phyloP scores from a whole-genome alignment of 1,140 invertebrate species.

The Zaprionus gabonicus region DNA sequence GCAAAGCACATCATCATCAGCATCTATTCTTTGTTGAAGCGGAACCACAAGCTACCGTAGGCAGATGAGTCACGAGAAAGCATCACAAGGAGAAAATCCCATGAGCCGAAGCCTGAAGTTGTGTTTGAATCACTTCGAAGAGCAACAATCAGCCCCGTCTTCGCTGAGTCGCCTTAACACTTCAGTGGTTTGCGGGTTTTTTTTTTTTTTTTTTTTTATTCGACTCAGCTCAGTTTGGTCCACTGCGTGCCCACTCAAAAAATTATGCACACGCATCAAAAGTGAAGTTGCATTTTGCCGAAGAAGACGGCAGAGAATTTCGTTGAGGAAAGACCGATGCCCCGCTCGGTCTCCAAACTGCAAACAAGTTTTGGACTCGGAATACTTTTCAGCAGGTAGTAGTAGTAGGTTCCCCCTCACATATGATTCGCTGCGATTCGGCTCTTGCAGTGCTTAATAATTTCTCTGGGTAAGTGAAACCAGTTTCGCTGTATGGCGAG shows the following conservation, averaged over 20 bases:
- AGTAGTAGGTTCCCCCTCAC: neutral
- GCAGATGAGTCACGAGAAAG: slow-evolving; percentile 28
- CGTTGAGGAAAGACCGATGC: neutral
- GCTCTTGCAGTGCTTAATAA: slow-evolving; percentile 36
- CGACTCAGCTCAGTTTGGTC: neutral
- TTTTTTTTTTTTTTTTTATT: neutral
- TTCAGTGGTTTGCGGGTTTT: slow-evolving; percentile 28
- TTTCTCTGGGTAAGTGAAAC: slow-evolving; percentile 75
- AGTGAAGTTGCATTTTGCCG: slow-evolving; percentile 45
- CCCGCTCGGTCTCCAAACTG: neutral
- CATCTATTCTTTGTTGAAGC: too few relatives aligned
- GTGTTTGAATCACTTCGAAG: slow-evolving; percentile 14
- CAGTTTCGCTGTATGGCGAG: slow-evolving; percentile 43
- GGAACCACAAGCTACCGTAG: neutral
- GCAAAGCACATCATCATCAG: too few relatives aligned
- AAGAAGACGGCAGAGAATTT: slow-evolving; percentile 29
- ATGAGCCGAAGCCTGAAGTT: neutral
- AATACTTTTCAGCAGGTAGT: slow-evolving; percentile 8
- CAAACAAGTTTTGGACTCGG: slow-evolving; percentile 61
- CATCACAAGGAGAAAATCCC: slow-evolving; percentile 29
- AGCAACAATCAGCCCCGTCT: slow-evolving; percentile 30
- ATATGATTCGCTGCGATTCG: neutral
- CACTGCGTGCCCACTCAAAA: slow-evolving; percentile 37
- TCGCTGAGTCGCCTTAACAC: slow-evolving; percentile 24
- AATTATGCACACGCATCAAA: slow-evolving; percentile 76